Conservation (phyloP, 2,888 invertebrate species). For the Acholoe squamosa region DNA sequence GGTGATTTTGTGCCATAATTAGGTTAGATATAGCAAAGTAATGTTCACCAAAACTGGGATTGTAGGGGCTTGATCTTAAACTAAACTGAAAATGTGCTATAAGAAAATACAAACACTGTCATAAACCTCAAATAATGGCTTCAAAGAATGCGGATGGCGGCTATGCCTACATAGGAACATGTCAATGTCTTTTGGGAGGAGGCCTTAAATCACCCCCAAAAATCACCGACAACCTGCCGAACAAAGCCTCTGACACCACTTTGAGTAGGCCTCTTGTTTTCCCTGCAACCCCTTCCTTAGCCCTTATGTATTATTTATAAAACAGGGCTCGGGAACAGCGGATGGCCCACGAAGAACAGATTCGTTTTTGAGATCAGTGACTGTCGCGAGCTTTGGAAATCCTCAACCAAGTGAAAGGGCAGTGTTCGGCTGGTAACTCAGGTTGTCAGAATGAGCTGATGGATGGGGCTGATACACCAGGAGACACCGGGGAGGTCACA, state of each 20-base stretch:
- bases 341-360: background rate
- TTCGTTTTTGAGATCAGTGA: background rate
- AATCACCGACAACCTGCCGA: no score
- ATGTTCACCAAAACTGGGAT: no score
- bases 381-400: background rate
- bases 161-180: no score
- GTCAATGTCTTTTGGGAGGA: no score
- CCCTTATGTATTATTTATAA: background rate
- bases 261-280: background rate
- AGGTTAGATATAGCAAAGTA: no score
- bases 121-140: no score
- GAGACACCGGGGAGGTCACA: slow-evolving; percentile 1
- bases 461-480: background rate
- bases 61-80: no score
- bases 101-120: no score
- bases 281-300: background rate
- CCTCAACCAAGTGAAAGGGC: background rate
- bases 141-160: no score
- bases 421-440: background rate
- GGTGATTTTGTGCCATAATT: no score
- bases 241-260: background rate
- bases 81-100: no score
- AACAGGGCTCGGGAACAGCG: background rate
- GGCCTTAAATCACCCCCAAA: no score
- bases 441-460: background rate